Percentiles rank a stretch among this genome's conserved stretches.
phyloP scores from a whole-genome alignment of 2,888 invertebrate genomes.

The Meteorus colon region DNA sequence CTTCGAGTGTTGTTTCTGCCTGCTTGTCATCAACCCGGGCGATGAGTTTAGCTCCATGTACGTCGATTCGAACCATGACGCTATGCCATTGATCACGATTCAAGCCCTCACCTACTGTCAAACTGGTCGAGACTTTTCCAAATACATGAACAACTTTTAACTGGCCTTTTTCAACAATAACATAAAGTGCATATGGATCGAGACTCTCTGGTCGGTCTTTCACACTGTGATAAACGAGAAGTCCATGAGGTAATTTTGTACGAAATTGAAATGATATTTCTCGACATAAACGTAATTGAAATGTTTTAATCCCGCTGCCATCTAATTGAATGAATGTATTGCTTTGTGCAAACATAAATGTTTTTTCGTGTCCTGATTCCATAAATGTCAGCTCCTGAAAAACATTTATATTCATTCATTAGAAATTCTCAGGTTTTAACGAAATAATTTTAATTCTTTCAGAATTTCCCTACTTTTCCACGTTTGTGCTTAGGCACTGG shows the following conservation, averaged over 20 bases:
- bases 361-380: slow-evolving; percentile 87
- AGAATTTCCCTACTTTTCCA: slow-evolving; percentile 72
- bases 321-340: slow-evolving; percentile 93
- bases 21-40: slow-evolving; percentile 89
- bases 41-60: slow-evolving; percentile 87
- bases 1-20: slow-evolving; percentile 88
- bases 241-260: slow-evolving; percentile 89
- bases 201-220: slow-evolving; percentile 87
- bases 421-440: no score
- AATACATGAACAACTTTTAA: slow-evolving; percentile 94
- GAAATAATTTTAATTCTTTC: background rate
- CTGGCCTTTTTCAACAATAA: slow-evolving; percentile 93
- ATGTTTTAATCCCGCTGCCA: slow-evolving; percentile 91
- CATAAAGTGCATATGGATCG: slow-evolving; percentile 92
- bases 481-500: slow-evolving; percentile 84
- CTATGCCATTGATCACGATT: slow-evolving; percentile 94
- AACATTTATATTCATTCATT: background rate
- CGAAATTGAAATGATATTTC: slow-evolving; percentile 93
- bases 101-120: slow-evolving; percentile 90
- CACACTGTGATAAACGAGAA: slow-evolving; percentile 92
- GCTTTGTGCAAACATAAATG: slow-evolving; percentile 94
- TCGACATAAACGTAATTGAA: slow-evolving; percentile 89
- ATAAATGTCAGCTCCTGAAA: slow-evolving; percentile 85
- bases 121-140: slow-evolving; percentile 88
- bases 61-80: slow-evolving; percentile 90